These are phyloP conservation scores for Turritopsis rubra DNA, from an alignment of 30 jellyfish, hydroid and myxozoan species.

Conservation along the genomic window DNA sequence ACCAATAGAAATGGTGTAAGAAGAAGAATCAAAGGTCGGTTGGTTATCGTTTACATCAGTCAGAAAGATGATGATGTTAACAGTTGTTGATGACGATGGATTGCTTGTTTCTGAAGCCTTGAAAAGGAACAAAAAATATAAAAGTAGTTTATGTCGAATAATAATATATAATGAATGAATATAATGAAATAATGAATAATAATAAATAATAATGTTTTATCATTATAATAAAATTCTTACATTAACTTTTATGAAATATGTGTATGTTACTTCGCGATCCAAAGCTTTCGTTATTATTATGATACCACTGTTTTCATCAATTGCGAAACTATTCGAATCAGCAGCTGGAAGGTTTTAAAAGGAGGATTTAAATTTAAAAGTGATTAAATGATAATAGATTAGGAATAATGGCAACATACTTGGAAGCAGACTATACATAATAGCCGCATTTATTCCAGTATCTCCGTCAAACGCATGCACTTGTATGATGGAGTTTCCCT, in stretches of 20 bases:
- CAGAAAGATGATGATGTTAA: not conserved
- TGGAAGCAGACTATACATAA: not conserved
- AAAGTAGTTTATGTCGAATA: no score
- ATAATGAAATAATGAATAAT: no score
- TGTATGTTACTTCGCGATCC: slow-evolving; percentile 5
- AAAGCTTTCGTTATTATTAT: not conserved
- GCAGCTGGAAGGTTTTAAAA: not conserved
- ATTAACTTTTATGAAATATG: not conserved
- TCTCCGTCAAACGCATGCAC: slow-evolving; percentile 15
- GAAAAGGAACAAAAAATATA: not conserved
- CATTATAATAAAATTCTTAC: no score
- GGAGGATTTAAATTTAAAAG: not conserved
- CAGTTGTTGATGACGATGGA: slow-evolving; percentile 14
- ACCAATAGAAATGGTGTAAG: not conserved
- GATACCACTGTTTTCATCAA: not conserved
- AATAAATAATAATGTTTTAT: no score
- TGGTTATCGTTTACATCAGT: slow-evolving; percentile 2
- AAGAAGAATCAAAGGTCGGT: not conserved
- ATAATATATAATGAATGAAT: no score
- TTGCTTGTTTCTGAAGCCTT: not conserved
- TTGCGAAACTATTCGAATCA: not conserved
- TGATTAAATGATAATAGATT: not conserved
- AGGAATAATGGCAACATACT: not conserved
- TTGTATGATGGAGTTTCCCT: not conserved
- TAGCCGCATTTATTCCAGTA: not conserved